Base-by-base conservation (phyloP, 2,888 invertebrate genomes). In the Bursaphelenchus okinawaensis region DNA sequence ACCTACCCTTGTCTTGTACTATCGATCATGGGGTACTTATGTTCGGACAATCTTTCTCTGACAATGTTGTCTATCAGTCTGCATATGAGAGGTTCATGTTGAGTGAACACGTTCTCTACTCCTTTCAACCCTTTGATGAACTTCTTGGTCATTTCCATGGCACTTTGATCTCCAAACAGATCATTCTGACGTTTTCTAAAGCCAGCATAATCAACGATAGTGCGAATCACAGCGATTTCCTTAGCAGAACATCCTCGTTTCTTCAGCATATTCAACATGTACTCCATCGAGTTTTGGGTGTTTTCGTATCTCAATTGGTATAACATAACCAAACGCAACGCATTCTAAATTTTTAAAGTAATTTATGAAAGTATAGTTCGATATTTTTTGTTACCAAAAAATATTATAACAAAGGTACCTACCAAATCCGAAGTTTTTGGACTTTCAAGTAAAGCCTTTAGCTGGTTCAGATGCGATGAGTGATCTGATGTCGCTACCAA, bases 91-190 rank as follows among this genome's bases (percentile, higher is more conserved):
- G 98, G 95, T n/a, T 90, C 90, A 84, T 99, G 98, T 82, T 98
- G 98, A 0, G 98, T 96, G 85, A 94, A 99, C 68, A 99, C 92
- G 85, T 99, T 99, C 83, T 99, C 98, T 0, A 98, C 95, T 0
- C 95, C 98, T 85, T 90, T 91, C 22, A 93, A 85, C 2, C 77
- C 86, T 77, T 86, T 86, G 27, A 86, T 79, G 79, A 89, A 89
- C 83, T 90, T 87, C 84, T 94, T 93, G 0, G 94, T 94, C 75
- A 94, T 91, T 79, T 93, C 91, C 62, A 92, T 90, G 65, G 88
- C 87, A 75, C 90, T 90, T 82, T 90, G 89, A 62, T 89, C 87
- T 2, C 90, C 90, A 82, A 93, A 92, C 67, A 93, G 86, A 84
- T 94, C 93, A 73, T 83, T 83, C 79, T 90, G 90, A 54, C 92